Conservation (phyloP, 2,797 vertebrate genomes). For the Chaenodraco wilsoni region DNA sequence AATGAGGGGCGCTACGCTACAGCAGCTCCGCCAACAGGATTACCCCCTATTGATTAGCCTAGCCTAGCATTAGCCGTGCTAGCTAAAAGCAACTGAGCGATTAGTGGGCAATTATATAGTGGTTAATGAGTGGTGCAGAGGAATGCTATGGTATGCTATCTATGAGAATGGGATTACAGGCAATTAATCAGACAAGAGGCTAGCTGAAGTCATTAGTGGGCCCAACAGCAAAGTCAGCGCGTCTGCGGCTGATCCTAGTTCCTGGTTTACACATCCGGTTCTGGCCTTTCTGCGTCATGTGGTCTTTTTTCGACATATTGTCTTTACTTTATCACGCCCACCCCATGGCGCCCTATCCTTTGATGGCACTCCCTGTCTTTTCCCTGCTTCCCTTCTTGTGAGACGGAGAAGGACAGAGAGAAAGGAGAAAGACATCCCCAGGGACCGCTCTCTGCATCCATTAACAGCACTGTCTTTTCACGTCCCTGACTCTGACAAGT, state of each 20-base stretch:
- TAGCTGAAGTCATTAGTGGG: conserved; percentile 70
- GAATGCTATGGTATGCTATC: conserved; percentile 67
- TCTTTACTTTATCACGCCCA: conserved; percentile 30
- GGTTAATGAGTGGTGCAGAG: conserved; percentile 71
- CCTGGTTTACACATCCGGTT: conserved; percentile 64
- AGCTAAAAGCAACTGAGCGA: conserved; percentile 61
- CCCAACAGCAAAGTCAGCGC: conserved; percentile 63
- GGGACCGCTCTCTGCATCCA: conserved; percentile 56
- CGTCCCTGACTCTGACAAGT: conserved; percentile 59
- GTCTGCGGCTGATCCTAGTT: conserved; percentile 48
- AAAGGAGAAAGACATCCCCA: conserved; percentile 38
- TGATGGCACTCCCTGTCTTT: conserved; percentile 31
- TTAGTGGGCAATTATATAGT: conserved; percentile 74
- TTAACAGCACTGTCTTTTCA: conserved; percentile 57
- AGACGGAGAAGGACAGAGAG: conserved; percentile 43
- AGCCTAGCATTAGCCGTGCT: conserved; percentile 74
- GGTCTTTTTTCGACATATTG: conserved; percentile 21
- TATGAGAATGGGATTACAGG: conserved; percentile 81
- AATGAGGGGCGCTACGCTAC: conserved; percentile 75
- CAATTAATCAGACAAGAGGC: conserved; percentile 78
- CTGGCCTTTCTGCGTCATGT: conserved; percentile 42
- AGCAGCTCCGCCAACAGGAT: conserved; percentile 75
- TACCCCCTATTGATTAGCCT: conserved; percentile 80
- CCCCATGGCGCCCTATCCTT: conserved; percentile 26
- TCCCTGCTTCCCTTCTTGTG: conserved; percentile 29